phyloP scores from a whole-genome alignment of 2,113 vertebrate genomes.

The Seriola quinqueradiata region DNA sequence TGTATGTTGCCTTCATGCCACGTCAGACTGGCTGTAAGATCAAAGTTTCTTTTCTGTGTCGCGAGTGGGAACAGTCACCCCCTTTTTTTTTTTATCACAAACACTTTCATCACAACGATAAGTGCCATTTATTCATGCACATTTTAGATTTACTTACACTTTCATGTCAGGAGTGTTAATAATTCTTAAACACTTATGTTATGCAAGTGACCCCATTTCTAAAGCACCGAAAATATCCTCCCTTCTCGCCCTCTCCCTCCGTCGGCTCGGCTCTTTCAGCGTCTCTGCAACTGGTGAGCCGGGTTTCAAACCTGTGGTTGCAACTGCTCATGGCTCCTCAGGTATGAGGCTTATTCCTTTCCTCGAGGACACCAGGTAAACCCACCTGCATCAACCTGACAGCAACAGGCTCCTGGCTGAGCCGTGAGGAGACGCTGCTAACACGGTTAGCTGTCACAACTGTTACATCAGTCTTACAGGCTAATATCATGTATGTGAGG shows the following conservation, averaged over 20 bases:
- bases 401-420: too few relatives aligned
- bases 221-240: not conserved
- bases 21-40: conserved; percentile 41
- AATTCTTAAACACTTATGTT: conserved; percentile 42
- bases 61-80: not conserved
- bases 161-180: conserved; percentile 24
- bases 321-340: not conserved
- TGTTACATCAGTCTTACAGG: too few relatives aligned
- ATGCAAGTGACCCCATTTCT: conserved; percentile 22
- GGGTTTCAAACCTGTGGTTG: not conserved
- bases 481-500: too few relatives aligned
- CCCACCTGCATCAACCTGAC: too few relatives aligned
- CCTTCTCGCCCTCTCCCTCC: not conserved
- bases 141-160: conserved; percentile 21
- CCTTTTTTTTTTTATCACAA: conserved; percentile 20
- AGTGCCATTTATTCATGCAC: conserved; percentile 3
- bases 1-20: not conserved
- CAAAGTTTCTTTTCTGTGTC: conserved; percentile 45
- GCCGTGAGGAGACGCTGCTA: too few relatives aligned
- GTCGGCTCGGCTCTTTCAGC: not conserved
- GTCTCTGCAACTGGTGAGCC: not conserved
- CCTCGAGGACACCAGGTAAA: too few relatives aligned
- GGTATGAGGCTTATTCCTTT: not conserved
- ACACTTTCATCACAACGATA: conserved; percentile 28
- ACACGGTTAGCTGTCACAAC: too few relatives aligned